Evolutionary conservation across 2,797 vertebrate genomes (phyloP), one percentile per base, ranked within the genome.

Genomic region (Leptatherina wallacei): DNA sequence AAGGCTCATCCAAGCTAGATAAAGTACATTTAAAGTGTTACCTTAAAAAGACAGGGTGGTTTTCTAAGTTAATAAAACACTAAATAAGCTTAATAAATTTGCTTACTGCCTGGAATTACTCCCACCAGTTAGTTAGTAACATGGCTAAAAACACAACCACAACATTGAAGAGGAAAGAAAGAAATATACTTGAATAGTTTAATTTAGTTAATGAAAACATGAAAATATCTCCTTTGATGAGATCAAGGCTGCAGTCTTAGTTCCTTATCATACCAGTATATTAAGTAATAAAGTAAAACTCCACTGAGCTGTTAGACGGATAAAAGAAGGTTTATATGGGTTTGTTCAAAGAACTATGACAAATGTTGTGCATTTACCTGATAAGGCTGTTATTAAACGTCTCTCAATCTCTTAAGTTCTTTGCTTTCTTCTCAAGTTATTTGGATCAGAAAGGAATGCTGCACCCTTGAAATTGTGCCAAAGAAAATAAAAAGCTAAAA

Each of bases 331-430:
- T 74, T 79, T 73, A 73, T 80, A 74, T 71, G 84, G 85, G 80
- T 86, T 92, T 83, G 85, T 88, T 90, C 77, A 78, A 84, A 85
- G 77, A 61, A 44, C 74, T 56, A 77, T 87, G 82, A 88, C 73
- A 81, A 86, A 83, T 94, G 85, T 85, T 91, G 86, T 91, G 83
- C 80, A 52, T 91, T 92, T 91, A 91, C 88, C 86, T 90, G 91
- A 92, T 93, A 93, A 90, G 78, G 40, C 70, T n/a, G 68, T 82
- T 92, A 89, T 89, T 92, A 89, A 90, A 81, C 77, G 78, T 72
- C 76, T 88, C 81, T 84, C 66, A 56, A 66, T 83, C 76, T 84
- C 59, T 71, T 63, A 82, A 71, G 75, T 85, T 82, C 65, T 60
- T 72, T 20, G 68, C 74, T 79, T 77, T 75, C 65, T 74, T 82